Evolutionary conservation across 2,888 invertebrate species (phyloP).

Genomic region (Dasysyrphus tricinctus): DNA sequence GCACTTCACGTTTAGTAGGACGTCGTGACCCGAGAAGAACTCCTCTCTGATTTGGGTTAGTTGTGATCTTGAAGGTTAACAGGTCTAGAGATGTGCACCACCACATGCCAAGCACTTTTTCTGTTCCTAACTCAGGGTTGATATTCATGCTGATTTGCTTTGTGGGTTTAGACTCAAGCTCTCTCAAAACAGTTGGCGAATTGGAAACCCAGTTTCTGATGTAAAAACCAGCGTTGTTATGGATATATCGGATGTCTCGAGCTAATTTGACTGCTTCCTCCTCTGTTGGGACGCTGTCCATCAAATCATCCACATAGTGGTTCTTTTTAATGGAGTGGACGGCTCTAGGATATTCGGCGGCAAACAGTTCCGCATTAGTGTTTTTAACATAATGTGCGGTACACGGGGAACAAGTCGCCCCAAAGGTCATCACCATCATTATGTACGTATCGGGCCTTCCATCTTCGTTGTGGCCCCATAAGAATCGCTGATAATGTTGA

Average conservation of each 20-base stretch:
- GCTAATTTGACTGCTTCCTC: constrained; percentile 69
- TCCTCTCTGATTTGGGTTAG: neutral
- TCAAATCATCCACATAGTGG: constrained; percentile 78
- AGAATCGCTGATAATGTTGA: constrained; percentile 77
- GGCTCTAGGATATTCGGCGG: constrained; percentile 13
- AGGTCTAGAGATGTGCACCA: constrained; percentile 29
- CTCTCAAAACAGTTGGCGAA: too few species aligned
- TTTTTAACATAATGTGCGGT: constrained; percentile 39
- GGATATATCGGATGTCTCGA: constrained; percentile 61
- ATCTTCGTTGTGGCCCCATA: constrained; percentile 76
- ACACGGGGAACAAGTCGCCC: too few species aligned
- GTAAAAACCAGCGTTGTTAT: constrained; percentile 62
- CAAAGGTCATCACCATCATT: constrained; percentile 76
- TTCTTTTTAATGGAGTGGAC: constrained; percentile 45
- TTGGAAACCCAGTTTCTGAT: constrained; percentile 76
- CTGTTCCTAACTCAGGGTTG: neutral
- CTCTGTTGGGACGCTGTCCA: constrained; percentile 76
- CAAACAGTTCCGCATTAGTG: constrained; percentile 44
- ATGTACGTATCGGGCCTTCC: constrained; percentile 67
- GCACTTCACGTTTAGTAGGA: constrained; percentile 66
- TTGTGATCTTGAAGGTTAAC: constrained; percentile 43
- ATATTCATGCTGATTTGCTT: constrained; percentile 3
- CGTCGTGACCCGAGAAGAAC: constrained; percentile 34
- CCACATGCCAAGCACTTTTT: constrained; percentile 3
- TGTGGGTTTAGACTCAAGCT: too few species aligned